phyloP scores from a whole-genome alignment of 2,113 vertebrate genomes.

The Cercocebus atys region DNA sequence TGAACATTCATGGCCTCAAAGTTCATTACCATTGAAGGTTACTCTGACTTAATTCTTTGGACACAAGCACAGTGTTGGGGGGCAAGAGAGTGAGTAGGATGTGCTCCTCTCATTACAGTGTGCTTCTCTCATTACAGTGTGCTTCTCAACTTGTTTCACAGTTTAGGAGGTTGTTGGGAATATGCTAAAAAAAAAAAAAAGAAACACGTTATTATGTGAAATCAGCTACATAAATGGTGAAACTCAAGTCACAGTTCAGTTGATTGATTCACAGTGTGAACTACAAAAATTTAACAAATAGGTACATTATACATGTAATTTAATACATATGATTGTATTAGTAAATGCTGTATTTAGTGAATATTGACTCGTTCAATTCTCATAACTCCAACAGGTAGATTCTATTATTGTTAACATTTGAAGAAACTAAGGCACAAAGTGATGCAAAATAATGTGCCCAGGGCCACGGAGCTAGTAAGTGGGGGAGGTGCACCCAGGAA shows the following conservation, averaged over 20 bases:
- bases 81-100: background rate
- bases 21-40: background rate
- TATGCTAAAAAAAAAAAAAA: background rate
- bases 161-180: background rate
- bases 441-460: background rate
- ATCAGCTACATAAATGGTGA: background rate
- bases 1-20: background rate
- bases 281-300: background rate
- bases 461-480: background rate
- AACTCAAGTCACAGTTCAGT: background rate
- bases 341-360: background rate
- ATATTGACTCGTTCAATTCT: background rate
- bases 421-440: background rate
- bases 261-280: background rate
- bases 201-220: background rate
- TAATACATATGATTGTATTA: no score
- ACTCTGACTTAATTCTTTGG: background rate
- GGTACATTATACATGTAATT: background rate
- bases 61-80: background rate
- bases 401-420: background rate
- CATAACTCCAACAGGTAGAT: background rate
- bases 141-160: background rate
- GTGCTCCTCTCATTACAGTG: background rate
- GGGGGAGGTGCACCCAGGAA: background rate
- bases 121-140: background rate